Evolutionary conservation across 2,797 vertebrate genomes (phyloP), one percentile per base, ranked within the genome.

Genomic region (Gambusia yucatana): DNA sequence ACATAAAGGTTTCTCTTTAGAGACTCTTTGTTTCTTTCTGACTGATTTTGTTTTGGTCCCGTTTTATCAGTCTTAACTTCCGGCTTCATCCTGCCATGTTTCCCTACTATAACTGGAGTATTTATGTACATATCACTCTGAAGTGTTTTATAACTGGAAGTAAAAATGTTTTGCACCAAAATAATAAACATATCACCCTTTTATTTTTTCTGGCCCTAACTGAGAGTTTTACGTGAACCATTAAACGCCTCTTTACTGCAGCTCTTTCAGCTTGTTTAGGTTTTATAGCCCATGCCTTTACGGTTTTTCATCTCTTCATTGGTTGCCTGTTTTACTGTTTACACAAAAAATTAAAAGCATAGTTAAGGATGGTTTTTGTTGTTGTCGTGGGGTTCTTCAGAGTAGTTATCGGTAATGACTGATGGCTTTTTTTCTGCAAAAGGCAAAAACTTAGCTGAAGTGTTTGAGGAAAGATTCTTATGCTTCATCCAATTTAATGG

Each of bases 81-180:
- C 1, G 41, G 22, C 11, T 39, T 41, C 36, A 39, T 22, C 63
- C 63, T 39, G 1, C 59, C 25, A 4, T 2, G 61, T 81, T 76
- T 79, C 63, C 9, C 0, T n/a, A 52, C 43, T 73, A 44, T 63
- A 82, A 82, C 82, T 83, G 79, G 81, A 85, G 50, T 1, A 73
- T 80, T 80, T 50, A 10, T 28, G 73, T 20, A 8, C 76, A 75
- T 59, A 57, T 73, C n/a, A 22, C 36, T 75, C 25, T 46, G 30
- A 50, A 4, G 73, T 65, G 5, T 76, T 14, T 57, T 10, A 47
- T 5, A 79, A 75, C 86, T 63, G 82, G 80, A 85, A 6, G 43
- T 82, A 72, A 44, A 70, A 70, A n/a, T n/a, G 39, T 44, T 70
- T 44, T n/a, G 84, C 3, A 79, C 30, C 78, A 52, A 83, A 78